A percentile compares a stretch with the other conserved stretches of the same genome.
Conservation (phyloP, 1,140 invertebrate species). For the Latrodectus geometricus region DNA sequence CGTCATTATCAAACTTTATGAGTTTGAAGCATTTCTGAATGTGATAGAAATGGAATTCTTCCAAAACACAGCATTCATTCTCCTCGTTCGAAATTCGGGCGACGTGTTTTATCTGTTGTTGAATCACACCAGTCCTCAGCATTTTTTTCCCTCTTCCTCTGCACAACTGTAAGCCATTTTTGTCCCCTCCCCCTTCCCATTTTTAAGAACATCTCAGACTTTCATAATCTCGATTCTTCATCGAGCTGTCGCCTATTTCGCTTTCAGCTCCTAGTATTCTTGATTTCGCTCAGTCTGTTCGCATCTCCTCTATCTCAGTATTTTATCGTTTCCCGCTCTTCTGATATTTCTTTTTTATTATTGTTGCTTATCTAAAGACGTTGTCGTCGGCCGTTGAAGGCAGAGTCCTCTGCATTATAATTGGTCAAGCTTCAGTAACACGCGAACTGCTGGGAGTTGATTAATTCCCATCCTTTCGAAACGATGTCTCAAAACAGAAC, state of each 20-base stretch:
- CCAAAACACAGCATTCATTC: not conserved
- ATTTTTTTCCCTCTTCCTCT: not conserved
- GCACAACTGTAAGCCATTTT: not conserved
- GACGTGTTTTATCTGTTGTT: not conserved
- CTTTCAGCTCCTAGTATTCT: not conserved
- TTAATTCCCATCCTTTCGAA: not conserved
- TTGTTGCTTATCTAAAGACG: not conserved
- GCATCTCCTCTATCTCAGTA: not conserved
- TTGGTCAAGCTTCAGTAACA: not conserved
- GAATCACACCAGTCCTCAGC: not conserved
- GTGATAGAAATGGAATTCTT: no score
- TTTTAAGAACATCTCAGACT: not conserved
- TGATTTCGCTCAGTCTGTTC: not conserved
- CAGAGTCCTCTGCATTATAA: not conserved
- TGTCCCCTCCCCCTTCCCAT: not conserved
- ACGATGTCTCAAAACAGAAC: not conserved
- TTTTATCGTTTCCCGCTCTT: not conserved
- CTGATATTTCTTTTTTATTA: not conserved
- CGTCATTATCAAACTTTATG: no score
- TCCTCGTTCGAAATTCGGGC: not conserved
- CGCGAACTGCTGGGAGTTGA: not conserved
- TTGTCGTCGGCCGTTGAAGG: not conserved
- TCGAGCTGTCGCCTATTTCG: not conserved
- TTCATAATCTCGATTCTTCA: conserved; percentile 10
- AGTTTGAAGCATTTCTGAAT: no score